Evolutionary conservation across 2,888 invertebrate species (phyloP), one percentile per base, ranked within the genome.

Genomic region (Caenorhabditis virilis): DNA sequence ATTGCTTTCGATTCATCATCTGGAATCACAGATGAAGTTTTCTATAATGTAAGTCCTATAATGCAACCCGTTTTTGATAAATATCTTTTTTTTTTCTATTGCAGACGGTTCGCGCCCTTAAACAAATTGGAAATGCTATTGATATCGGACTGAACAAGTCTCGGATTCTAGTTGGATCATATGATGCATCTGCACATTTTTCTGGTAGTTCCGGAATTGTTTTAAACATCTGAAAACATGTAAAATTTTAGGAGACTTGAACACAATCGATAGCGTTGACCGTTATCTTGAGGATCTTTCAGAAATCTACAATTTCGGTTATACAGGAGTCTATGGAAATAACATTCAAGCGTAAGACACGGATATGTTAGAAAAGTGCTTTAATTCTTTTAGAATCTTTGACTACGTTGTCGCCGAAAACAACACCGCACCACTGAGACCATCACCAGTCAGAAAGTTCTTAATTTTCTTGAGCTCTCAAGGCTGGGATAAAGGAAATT

Each of bases 401-500:
- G 50, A 58, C 33, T 64, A 16, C 36, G 54, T 58, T 20, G 13
- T 27, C n/a, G 7, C 27, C 2, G 51, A 58, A 20, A 64, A 58
- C 45, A 57, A 15, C 26, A 57, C 63, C 2, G 49, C 47, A 7
- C 64, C 64, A 35, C 38, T 64, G 6, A 22, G 64, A 41, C 30
- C 54, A 15, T 27, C 53, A 1, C 64, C 64, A n/a, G 22, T 39
- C 3, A 20, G 64, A 46, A 64, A 64, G 47, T 27, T 72, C 5
- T 26, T 72, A 7, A 27, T 67, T 2, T 43, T 69, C 22, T 16
- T 69, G 16, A 64, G 64, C 27, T 65, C 69, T 9, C 49, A 60
- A 30, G 72, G 72, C 22, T 72, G 72, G 72, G 64, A 72, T 42
- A 67, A 56, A 42, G 69, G 69, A 43, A 69, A 67, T 41, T 39